Evolutionary conservation across 92 coral and sea anemone genomes (phyloP), one percentile per base, ranked within the genome.

Genomic region (Heteractis magnifica): DNA sequence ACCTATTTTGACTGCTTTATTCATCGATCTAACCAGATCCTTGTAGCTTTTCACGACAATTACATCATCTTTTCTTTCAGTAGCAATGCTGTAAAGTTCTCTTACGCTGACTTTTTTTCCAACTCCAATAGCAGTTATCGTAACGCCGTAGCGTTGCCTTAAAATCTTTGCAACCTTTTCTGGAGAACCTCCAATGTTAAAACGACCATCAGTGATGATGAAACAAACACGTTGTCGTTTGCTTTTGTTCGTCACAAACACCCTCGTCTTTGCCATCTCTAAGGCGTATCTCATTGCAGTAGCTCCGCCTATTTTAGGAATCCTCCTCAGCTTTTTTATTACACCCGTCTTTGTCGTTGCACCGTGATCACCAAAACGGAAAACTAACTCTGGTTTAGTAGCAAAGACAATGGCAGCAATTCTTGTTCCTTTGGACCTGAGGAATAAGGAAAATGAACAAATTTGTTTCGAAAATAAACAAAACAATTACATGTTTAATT

Each of bases 261-360:
- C 85, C 6, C 20, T 77, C 21, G 52, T 78, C 49, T 78, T 70
- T 8, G 92, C 97, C 81, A 15, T 50, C 21, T 93, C 82, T 62
- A 95, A 77, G 49, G 95, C 98, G 44, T 81, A 83, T 6, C 90
- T 82, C 3, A 90, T 83, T 5, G 97, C 97, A 16, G 95, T 95
- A 2, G 88, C 95, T 13, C 98, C 98, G 20, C 95, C 97, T 18
- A 79, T 59, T 44, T 86, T 90, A 48, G 71, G 15, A 23, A 95
- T 94, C n/a, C 86, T 65, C 20, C 77, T 92, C 21, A 95, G 84
- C 74, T 81, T 89, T 50, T 76, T 77, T 14, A 90, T 85, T 21
- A 90, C 93, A 14, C 87, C 70, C 2, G 84, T 49, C 15, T 72
- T 68, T 5, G 92, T 84, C 19, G 73, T 58, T 2, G 89, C 89